Percentiles rank a stretch among this genome's conserved stretches.
These are phyloP conservation scores for Bradypodion ventrale DNA, from an alignment of 2,797 vertebrate species.

Conservation along the genomic window DNA sequence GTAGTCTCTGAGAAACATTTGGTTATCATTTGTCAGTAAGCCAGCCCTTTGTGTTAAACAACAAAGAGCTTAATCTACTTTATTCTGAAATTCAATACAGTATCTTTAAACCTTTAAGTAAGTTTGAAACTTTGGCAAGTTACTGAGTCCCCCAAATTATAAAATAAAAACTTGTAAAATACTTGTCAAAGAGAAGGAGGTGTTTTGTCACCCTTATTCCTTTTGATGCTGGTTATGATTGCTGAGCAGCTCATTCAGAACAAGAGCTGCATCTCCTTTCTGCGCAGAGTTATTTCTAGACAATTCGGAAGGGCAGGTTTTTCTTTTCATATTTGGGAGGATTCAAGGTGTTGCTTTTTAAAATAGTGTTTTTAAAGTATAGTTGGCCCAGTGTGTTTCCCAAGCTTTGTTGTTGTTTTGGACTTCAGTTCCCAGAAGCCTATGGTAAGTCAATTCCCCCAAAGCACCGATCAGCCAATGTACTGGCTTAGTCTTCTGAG, in stretches of 20 bases:
- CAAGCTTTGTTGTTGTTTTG: too few species aligned
- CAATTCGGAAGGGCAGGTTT: not conserved
- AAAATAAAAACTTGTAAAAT: not conserved
- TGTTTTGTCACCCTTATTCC: not conserved
- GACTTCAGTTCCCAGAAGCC: too few species aligned
- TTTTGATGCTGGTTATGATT: not conserved
- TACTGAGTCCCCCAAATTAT: not conserved
- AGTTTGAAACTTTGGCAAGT: not conserved
- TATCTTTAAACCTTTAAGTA: slow-evolving; percentile 55
- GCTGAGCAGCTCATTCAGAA: not conserved
- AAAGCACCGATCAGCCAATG: too few species aligned
- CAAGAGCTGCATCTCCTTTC: too few species aligned
- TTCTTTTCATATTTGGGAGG: not conserved
- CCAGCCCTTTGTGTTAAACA: slow-evolving; percentile 33
- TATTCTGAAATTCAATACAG: slow-evolving; percentile 43
- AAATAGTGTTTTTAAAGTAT: not conserved
- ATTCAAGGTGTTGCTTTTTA: not conserved
- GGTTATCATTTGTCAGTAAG: slow-evolving; percentile 53
- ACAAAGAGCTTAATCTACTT: slow-evolving; percentile 48
- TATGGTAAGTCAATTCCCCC: too few species aligned
- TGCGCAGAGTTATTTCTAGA: not conserved
- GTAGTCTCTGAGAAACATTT: slow-evolving; percentile 45
- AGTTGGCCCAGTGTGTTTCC: not conserved
- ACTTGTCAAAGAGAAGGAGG: not conserved
- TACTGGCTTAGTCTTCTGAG: too few species aligned